Base-by-base conservation (phyloP, 2,113 vertebrate species). In the human (Homo sapiens) region DNA sequence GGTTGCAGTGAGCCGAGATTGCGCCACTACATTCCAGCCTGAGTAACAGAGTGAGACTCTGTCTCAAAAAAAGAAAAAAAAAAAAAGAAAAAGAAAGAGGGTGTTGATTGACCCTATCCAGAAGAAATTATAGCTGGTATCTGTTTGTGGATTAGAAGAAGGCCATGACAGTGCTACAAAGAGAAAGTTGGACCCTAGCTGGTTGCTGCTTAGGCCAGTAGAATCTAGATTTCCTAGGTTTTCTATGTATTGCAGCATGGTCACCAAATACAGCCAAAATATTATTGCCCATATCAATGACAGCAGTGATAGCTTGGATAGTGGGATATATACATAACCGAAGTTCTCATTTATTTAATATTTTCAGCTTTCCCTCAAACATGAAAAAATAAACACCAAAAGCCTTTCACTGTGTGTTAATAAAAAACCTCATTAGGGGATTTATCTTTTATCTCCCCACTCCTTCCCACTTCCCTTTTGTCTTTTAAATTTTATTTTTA, bases 301-400 rank as follows among this genome's bases (percentile, higher is more conserved):
- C 14, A 82, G 6, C 59, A 90, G 52, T 18, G 40, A 59, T 43
- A 40, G 25, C 57, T 40, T 89, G 57, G 64, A n/a, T 75, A 45
- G 38, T 27, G 38, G 52, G 50, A 72, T 40, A 70, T 61, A 45
- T 16, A 92, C 70, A 43, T 64, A 96, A 87, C 23, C 32, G 18
- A 88, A 80, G 43, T 32, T 72, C 50, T 96, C 84, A 83, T 84
- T 78, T 61, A 78, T n/a, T n/a, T 81, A 70, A 45, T 86, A 55
- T 82, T 78, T 84, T 87, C 27, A 76, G 25, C 20, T 50, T 94
- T 17, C 38, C 27, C 68, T 43, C 40, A 18, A 61, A 89, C 81
- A 85, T 75, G 22, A 85, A 82, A 93, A 83, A 94, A 59, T 32
- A 87, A 93, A 76, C 84, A 14, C 32, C 68, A 78, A 88, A 89